A percentile compares a stretch with the other conserved stretches of the same genome.
Conservation (phyloP, 2,113 vertebrate species). For the Strix uralensis region DNA sequence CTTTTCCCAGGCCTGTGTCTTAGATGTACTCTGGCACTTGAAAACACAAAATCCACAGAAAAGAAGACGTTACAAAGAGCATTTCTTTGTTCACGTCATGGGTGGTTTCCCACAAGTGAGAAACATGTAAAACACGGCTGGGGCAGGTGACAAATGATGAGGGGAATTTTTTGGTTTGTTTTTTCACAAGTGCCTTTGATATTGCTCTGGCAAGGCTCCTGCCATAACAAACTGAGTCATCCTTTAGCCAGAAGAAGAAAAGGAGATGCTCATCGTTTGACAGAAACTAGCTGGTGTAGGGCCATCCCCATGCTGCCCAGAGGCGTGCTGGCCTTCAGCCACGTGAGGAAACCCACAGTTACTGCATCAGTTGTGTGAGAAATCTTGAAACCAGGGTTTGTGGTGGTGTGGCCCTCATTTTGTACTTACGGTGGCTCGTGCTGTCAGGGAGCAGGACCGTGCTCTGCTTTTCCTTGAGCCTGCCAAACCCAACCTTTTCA, state of each 20-base stretch:
- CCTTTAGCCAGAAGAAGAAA: neutral
- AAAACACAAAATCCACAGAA: neutral
- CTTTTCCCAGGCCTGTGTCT: neutral
- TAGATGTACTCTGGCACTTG: neutral
- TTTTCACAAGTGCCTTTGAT: neutral
- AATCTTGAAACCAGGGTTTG: neutral
- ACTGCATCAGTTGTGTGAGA: neutral
- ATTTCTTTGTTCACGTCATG: neutral
- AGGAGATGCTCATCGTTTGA: neutral
- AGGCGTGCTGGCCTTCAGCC: neutral
- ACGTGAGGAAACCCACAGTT: neutral
- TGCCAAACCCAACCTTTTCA: neutral
- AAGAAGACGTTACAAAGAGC: accelerated
- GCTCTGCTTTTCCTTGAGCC: neutral
- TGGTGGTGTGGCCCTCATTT: neutral
- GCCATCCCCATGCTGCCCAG: neutral
- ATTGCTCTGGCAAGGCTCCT: neutral
- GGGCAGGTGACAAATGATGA: neutral
- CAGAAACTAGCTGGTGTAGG: neutral
- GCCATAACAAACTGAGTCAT: neutral
- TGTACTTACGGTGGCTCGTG: neutral
- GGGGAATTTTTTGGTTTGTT: neutral
- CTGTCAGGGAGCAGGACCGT: neutral
- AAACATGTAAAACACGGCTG: neutral
- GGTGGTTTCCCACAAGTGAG: neutral